Evolutionary conservation across 2,113 vertebrate genomes (phyloP), one percentile per base, ranked within the genome.

Genomic region (Neogobius melanostomus): DNA sequence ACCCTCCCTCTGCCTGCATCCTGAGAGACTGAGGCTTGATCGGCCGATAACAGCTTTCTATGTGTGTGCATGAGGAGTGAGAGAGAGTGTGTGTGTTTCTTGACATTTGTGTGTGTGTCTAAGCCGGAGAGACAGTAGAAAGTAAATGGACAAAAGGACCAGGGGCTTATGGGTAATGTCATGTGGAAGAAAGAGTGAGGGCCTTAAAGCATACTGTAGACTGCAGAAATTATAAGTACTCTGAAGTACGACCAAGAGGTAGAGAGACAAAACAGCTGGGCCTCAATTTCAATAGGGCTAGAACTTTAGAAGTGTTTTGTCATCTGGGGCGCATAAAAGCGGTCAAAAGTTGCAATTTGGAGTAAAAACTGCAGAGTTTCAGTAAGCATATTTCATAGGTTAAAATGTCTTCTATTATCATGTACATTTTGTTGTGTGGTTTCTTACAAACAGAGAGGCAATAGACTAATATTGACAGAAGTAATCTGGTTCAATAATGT

Each of bases 21-120:
- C 87, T 85, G 84, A 79, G 88, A 82, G 79, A 87, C 85, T 86
- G 83, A 84, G 82, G 80, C 83, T 77, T 72, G 85, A 89, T 82
- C 86, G 77, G 85, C 88, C 77, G 68, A 68, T 80, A 81, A 83
- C 73, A 74, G 80, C 78, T 65, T 76, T 81, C 72, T 85, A 86
- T 84, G 86, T 70, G 63, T 71, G 77, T 15, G 68, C 62, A 72
- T 54, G 73, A 48, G 61, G 15, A 56, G 57, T 70, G 54, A 54
- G 67, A 48, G 42, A 36, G 28, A 10, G 68, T 43, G 68, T 21
- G 45, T 57, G 74, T 44, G 75, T 50, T 62, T 75, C 71, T 74
- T 28, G 48, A 47, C 67, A 69, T 69, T 46, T 16, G 65, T 70
- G 68, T 52, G 67, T 76, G 65, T 61, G 36, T n/a, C 28, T 36